Conservation (phyloP, 2,888 invertebrate species). For the Agrochola macilenta region DNA sequence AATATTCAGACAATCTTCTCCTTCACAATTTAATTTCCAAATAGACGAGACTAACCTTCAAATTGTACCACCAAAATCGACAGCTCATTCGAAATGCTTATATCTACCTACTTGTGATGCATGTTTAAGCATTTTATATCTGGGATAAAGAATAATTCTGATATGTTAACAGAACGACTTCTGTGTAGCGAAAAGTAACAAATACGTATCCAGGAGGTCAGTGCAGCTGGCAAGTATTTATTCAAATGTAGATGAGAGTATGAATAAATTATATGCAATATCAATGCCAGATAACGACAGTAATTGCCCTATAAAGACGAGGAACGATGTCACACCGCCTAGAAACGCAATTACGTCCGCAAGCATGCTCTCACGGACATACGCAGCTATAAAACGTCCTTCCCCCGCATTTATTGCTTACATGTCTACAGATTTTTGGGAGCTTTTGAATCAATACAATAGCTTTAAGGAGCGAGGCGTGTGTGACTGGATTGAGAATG, state of each 20-base stretch:
- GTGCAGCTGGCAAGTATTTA: slow-evolving; percentile 82
- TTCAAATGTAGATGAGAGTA: slow-evolving; percentile 82
- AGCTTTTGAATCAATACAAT: slow-evolving; percentile 72
- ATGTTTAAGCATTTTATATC: slow-evolving; percentile 71
- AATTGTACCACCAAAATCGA: slow-evolving; percentile 65
- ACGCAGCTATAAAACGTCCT: slow-evolving; percentile 81
- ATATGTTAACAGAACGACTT: slow-evolving; percentile 76
- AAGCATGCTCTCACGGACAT: slow-evolving; percentile 85
- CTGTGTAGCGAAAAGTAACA: slow-evolving; percentile 72
- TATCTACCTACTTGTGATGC: slow-evolving; percentile 36
- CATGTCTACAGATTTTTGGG: slow-evolving; percentile 80
- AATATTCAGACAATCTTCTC: slow-evolving; percentile 77
- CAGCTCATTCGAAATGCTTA: slow-evolving; percentile 64
- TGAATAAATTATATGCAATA: slow-evolving; percentile 89
- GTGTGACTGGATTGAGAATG: slow-evolving; percentile 64
- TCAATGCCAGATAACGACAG: slow-evolving; percentile 89
- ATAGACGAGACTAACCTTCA: slow-evolving; percentile 53
- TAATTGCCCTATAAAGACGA: slow-evolving; percentile 89
- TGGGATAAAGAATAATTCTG: slow-evolving; percentile 68
- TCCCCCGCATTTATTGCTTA: slow-evolving; percentile 80
- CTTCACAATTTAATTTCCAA: slow-evolving; percentile 71
- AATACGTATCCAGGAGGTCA: slow-evolving; percentile 74
- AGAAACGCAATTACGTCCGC: slow-evolving; percentile 86
- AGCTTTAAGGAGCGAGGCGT: slow-evolving; percentile 64
- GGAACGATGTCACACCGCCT: slow-evolving; percentile 87